Evolutionary conservation across 1,140 invertebrate genomes (phyloP), one percentile per base, ranked within the genome.

Genomic region (Heterodera schachtii): DNA sequence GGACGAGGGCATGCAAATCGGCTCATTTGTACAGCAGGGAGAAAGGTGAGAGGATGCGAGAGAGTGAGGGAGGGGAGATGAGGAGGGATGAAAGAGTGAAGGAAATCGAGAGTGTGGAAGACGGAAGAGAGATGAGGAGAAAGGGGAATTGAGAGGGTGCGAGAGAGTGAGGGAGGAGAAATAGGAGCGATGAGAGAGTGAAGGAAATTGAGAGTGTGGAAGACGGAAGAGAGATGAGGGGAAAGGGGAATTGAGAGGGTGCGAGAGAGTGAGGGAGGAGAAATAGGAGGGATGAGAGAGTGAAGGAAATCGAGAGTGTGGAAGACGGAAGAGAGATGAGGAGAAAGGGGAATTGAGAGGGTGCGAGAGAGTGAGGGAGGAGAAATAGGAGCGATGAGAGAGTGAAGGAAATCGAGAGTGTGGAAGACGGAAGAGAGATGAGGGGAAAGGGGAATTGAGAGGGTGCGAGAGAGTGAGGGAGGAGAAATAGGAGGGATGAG

Each of bases 21-120:
- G 86, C 13, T 81, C 85, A 44, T 86, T 86, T 44, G 80, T 87
- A 21, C 86, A 86, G 57, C 81, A 87, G 81, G 81, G 47, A 73
- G 86, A 84, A 5, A 67, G 47, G 79, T 80, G 21, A 57, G 74
- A 9, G 47, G 47, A 64, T 3, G 49, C 16, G 47, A 83, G 21
- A 84, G 11, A 52, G 78, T 43, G 21, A 47, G 21, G 81, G 52
- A 44, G 57, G 69, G 3, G 16, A 31, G 47, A 80, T 49, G 41
- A 6, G n/a, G n/a, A n/a, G n/a, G n/a, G n/a, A n/a, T n/a, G n/a
- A n/a, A n/a, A n/a, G n/a, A n/a, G n/a, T n/a, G n/a, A n/a, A n/a
- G n/a, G n/a, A n/a, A n/a, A n/a, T n/a, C n/a, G n/a, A n/a, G n/a
- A n/a, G n/a, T n/a, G n/a, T n/a, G n/a, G n/a, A n/a, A n/a, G n/a